Conservation (phyloP, 2,888 invertebrate species). For the Cecidostiba fungosa region DNA sequence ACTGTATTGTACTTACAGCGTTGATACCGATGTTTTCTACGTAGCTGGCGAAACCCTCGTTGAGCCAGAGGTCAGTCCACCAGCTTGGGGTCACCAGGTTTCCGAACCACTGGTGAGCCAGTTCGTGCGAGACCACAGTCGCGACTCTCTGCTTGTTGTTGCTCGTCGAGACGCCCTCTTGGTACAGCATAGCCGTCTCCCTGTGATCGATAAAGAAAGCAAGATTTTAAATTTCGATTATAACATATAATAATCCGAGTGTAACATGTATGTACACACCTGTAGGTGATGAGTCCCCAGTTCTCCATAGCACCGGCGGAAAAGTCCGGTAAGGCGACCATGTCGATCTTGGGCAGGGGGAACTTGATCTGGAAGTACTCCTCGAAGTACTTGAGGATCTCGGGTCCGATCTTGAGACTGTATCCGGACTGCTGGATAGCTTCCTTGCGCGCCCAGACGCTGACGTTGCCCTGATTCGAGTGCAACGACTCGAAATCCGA, state of each 20-base stretch:
- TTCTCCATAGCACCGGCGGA: conserved; percentile 82
- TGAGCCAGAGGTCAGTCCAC: conserved; percentile 80
- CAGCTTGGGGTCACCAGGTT: conserved; percentile 77
- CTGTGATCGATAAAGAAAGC: conserved; percentile 75
- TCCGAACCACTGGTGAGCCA: conserved; percentile 82
- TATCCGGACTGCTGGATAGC: conserved; percentile 86
- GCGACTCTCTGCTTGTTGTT: conserved; percentile 71
- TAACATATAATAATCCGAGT: no score
- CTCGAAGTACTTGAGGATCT: conserved; percentile 80
- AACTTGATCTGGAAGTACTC: conserved; percentile 79
- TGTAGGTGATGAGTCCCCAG: conserved; percentile 79
- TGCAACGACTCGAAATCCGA: conserved; percentile 92
- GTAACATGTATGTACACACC: conserved; percentile 81
- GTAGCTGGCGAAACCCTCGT: conserved; percentile 82
- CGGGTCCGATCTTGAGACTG: conserved; percentile 81
- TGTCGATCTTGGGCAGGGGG: conserved; percentile 81
- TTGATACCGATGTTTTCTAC: conserved; percentile 80
- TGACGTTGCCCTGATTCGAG: conserved; percentile 54
- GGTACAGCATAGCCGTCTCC: conserved; percentile 91
- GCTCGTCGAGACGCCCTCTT: conserved; percentile 75
- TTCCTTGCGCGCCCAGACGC: conserved; percentile 86
- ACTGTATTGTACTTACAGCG: conserved; percentile 63
- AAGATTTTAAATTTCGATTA: neutral
- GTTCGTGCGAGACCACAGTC: conserved; percentile 81
- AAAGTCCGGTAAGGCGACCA: conserved; percentile 83